Evolutionary conservation across 2,113 vertebrate genomes (phyloP), one percentile per base, ranked within the genome.

Genomic region (Ahaetulla prasina): DNA sequence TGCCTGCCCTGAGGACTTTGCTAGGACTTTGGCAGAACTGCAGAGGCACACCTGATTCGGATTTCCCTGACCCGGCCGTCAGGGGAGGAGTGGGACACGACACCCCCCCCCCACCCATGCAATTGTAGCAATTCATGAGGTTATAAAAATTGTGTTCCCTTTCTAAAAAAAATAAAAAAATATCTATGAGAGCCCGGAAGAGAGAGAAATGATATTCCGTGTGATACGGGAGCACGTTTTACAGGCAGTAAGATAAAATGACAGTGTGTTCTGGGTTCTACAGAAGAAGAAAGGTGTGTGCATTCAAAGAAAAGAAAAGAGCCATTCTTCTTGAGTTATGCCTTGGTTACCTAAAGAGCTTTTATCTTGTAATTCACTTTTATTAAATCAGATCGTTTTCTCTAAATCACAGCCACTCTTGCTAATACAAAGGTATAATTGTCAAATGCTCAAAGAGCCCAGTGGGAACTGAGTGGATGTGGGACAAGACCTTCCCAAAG

Each of bases 271-370:
- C 1, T 50, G 90, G 11, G n/a, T n/a, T n/a, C n/a, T n/a, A n/a
- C n/a, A n/a, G n/a, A n/a, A 90, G 88, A 68, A 95, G 91, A 94
- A 94, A 94, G 39, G 63, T 89, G 89, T 89, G 92, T 23, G 3
- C 92, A 43, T 92, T 96, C 63, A 89, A 92, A 93, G 88, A 92
- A 89, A 92, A 93, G 88, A 92, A 94, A 90, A 50, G 10, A 89
- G 20, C 89, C 85, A 80, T 91, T 94, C 90, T 91, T 88, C 90
- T 90, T 53, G 90, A 93, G 84, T 94, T 92, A 8, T 93, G 16
- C 93, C 89, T 93, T 91, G 11, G 92, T 93, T 95, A 92, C 93
- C 68, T 91, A 87, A 95, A 87, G 35, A 94, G 60, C 90, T 94
- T 92, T 92, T 95, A 94, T 53, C 54, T 90, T 94, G 85, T 85